A percentile compares a stretch with the other conserved stretches of the same genome.
These are phyloP conservation scores for Lasioglossum vierecki DNA, from an alignment of 2,888 invertebrate genomes.

Conservation along the genomic window DNA sequence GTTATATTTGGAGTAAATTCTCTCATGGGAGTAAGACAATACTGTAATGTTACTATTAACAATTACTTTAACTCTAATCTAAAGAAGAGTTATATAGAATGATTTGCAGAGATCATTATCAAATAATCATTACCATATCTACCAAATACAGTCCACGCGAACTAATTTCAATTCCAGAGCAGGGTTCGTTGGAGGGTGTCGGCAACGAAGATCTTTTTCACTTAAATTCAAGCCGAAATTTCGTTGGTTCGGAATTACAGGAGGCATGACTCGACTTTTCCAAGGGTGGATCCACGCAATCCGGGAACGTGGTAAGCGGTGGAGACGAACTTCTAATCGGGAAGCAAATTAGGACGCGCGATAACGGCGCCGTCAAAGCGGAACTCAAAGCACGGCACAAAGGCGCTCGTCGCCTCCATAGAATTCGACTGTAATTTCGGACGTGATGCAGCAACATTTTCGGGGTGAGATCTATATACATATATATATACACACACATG, in stretches of 20 bases:
- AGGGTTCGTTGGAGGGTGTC: not conserved
- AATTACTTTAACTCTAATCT: too few relatives aligned
- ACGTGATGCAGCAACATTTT: conserved; percentile 76
- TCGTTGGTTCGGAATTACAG: not conserved
- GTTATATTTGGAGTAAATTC: not conserved
- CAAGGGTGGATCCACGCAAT: conserved; percentile 30
- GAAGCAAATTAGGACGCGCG: conserved; percentile 72
- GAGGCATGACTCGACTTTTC: conserved; percentile 23
- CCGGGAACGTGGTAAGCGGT: conserved; percentile 44
- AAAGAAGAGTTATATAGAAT: too few relatives aligned
- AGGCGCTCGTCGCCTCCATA: conserved; percentile 56
- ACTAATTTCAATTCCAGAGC: not conserved
- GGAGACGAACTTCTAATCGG: conserved; percentile 58
- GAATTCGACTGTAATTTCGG: conserved; percentile 74
- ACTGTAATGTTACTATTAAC: too few relatives aligned
- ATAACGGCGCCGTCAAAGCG: conserved; percentile 71
- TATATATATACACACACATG: conserved; percentile 22
- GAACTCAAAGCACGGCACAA: conserved; percentile 68
- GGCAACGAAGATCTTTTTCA: not conserved
- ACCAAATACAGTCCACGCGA: not conserved
- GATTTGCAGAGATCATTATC: too few relatives aligned
- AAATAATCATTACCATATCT: not conserved
- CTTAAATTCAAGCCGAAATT: not conserved
- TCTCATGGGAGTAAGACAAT: not conserved
- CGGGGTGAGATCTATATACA: conserved; percentile 47